phyloP scores from a whole-genome alignment of 2,888 invertebrate species.

The Eilema caniola region DNA sequence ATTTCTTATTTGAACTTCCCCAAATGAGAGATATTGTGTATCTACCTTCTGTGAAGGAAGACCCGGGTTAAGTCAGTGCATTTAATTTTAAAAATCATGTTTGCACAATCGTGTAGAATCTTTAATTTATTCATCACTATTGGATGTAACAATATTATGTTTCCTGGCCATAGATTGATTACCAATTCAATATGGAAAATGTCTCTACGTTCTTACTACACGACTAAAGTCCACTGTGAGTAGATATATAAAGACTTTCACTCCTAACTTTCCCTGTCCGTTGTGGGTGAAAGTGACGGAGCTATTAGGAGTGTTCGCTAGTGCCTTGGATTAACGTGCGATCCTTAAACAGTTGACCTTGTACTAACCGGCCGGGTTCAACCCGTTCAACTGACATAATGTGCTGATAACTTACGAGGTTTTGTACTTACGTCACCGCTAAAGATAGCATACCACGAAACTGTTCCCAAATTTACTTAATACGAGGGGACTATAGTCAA shows the following conservation, averaged over 20 bases:
- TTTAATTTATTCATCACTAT: not conserved
- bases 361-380: not conserved
- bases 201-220: not conserved
- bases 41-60: not conserved
- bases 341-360: not conserved
- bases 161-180: too few relatives aligned
- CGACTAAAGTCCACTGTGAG: not conserved
- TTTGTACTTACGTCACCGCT: not conserved
- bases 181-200: not conserved
- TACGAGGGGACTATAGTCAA: too few relatives aligned
- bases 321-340: not conserved
- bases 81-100: not conserved
- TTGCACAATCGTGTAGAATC: not conserved
- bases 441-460: not conserved
- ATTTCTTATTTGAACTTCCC: too few relatives aligned
- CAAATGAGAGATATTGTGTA: too few relatives aligned
- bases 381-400: not conserved
- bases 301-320: not conserved
- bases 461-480: not conserved
- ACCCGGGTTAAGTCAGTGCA: not conserved
- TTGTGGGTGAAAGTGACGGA: not conserved
- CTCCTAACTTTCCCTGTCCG: not conserved
- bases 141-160: too few relatives aligned
- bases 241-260: not conserved
- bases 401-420: not conserved